phyloP scores from a whole-genome alignment of 2,888 invertebrate species.

The Oxytorus armatus region DNA sequence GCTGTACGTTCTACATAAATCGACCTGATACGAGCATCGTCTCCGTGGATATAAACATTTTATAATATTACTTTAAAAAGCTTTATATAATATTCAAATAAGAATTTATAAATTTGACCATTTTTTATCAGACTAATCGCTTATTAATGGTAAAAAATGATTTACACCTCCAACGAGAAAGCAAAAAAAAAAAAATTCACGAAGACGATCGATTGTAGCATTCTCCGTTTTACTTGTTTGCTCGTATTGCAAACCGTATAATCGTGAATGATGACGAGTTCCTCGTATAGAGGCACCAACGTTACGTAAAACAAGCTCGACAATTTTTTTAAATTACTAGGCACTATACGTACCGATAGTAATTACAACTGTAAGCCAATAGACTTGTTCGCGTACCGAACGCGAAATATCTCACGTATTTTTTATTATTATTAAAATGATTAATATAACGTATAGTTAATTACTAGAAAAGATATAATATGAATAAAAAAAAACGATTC shows the following conservation, averaged over 20 bases:
- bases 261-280: not conserved
- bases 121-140: no score
- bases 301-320: slow-evolving; percentile 36
- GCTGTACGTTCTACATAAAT: not conserved
- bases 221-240: not conserved
- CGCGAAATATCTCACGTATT: not conserved
- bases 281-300: not conserved
- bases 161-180: no score
- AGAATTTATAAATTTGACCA: no score
- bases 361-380: slow-evolving; percentile 3
- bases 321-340: slow-evolving; percentile 8
- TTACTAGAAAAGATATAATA: no score
- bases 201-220: not conserved
- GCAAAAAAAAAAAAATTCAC: not conserved
- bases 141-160: no score
- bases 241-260: not conserved
- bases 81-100: no score
- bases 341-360: slow-evolving; percentile 42
- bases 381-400: not conserved
- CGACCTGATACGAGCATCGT: not conserved
- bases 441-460: not conserved
- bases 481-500: no score
- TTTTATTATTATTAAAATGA: not conserved
- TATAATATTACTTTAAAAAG: no score
- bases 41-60: no score